A percentile compares a stretch with the other conserved stretches of the same genome.
Conservation (phyloP, 92 coral and sea anemone genomes). For the Heliopora coerulea region DNA sequence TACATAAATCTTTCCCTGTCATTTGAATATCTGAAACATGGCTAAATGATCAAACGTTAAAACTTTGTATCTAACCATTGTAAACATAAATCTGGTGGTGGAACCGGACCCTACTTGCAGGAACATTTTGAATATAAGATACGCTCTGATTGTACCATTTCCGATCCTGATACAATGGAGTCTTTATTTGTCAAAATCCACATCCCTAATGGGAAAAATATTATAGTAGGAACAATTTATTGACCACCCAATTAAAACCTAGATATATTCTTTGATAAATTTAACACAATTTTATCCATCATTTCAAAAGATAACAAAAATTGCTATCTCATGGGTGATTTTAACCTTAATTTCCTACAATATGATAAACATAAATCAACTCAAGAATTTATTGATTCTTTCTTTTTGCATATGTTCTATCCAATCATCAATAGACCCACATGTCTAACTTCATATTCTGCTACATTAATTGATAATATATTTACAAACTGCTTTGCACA, state of each 20-base stretch:
- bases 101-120: conserved; percentile 39
- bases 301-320: conserved; percentile 25
- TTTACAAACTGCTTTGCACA: conserved; percentile 26
- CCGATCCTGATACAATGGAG: conserved; percentile 28
- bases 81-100: conserved; percentile 40
- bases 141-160: conserved; percentile 16
- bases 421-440: conserved; percentile 39
- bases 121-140: conserved; percentile 37
- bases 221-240: conserved; percentile 38
- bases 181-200: conserved; percentile 35
- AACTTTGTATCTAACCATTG: conserved; percentile 53
- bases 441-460: conserved; percentile 44
- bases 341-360: conserved; percentile 23
- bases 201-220: conserved; percentile 41
- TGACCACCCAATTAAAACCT: conserved; percentile 54
- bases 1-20: conserved; percentile 24
- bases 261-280: no score
- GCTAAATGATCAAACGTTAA: conserved; percentile 33
- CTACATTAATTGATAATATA: conserved; percentile 46
- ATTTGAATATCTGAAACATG: conserved; percentile 49
- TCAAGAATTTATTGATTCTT: conserved; percentile 49
- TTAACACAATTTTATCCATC: conserved; percentile 37
- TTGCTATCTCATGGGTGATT: conserved; percentile 45
- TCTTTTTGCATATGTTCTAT: conserved; percentile 32
- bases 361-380: conserved; percentile 29